Evolutionary conservation across 1,140 invertebrate species (phyloP).

Genomic region (Ctenoplectra terminalis): DNA sequence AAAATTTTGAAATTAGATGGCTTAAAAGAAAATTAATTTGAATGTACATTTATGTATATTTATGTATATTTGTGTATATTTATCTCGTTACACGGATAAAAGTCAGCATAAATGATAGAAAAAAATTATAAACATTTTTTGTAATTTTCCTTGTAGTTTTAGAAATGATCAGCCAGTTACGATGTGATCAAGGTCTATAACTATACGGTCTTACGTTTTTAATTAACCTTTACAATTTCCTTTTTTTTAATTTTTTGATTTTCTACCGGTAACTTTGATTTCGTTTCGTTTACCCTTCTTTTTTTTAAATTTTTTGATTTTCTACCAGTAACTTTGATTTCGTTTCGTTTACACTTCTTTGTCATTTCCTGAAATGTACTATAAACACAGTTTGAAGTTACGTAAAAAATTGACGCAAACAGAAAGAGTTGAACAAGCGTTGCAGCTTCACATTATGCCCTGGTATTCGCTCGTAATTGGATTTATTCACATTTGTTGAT

Average conservation of each 20-base stretch:
- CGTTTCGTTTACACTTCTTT: not conserved
- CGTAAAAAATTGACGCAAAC: not conserved
- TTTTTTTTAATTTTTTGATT: not conserved
- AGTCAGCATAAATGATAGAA: no score
- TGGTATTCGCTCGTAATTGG: conserved; percentile 9
- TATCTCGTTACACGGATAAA: no score
- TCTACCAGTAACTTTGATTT: not conserved
- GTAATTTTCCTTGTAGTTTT: no score
- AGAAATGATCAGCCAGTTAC: no score
- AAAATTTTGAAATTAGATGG: no score
- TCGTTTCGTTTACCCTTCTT: not conserved
- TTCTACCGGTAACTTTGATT: not conserved
- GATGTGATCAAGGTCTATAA: no score
- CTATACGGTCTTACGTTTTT: no score
- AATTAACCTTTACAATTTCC: no score
- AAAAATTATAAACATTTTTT: no score
- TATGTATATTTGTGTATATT: no score
- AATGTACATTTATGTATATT: no score
- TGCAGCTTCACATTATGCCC: not conserved
- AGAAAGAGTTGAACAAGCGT: not conserved
- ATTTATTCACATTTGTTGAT: conserved; percentile 31
- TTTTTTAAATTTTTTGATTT: not conserved
- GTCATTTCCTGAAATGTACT: not conserved
- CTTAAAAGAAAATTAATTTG: no score
- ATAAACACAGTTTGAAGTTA: conserved; percentile 1